These are phyloP conservation scores for Lophura nycthemera DNA, from an alignment of 2,113 vertebrate genomes.

Conservation along the genomic window DNA sequence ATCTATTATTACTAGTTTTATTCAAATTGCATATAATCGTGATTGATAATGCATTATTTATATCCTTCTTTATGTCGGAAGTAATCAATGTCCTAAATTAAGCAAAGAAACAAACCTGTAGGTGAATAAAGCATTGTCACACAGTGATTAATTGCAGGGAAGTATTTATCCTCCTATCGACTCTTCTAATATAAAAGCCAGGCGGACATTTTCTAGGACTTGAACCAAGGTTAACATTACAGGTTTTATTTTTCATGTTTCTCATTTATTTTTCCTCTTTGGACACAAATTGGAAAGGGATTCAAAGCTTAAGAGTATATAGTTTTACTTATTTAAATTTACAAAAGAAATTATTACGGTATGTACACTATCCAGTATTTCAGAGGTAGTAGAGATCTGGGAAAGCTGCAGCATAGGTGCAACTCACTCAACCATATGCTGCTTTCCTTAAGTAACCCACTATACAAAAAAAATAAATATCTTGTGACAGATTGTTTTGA, in stretches of 20 bases:
- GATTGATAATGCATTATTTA: slow-evolving; percentile 31
- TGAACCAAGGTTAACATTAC: background rate
- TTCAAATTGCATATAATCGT: slow-evolving; percentile 43
- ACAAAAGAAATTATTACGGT: background rate
- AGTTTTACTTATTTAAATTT: background rate
- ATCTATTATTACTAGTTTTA: slow-evolving; percentile 2
- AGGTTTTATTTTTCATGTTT: background rate
- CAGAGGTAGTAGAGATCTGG: background rate
- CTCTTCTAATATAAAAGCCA: background rate
- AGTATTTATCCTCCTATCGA: background rate
- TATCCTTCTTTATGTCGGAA: background rate
- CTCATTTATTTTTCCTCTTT: background rate
- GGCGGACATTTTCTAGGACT: background rate
- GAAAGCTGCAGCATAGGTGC: slow-evolving; percentile 53
- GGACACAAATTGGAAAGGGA: background rate
- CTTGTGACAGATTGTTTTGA: slow-evolving; percentile 83
- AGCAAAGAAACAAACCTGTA: slow-evolving; percentile 24
- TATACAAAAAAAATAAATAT: slow-evolving; percentile 79
- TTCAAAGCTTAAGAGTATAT: background rate
- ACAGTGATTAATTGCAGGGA: background rate
- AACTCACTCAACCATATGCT: slow-evolving; percentile 64
- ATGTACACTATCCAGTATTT: slow-evolving; percentile 3
- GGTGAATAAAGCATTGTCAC: background rate
- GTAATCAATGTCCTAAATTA: slow-evolving; percentile 45
- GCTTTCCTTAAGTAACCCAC: slow-evolving; percentile 80